Evolutionary conservation across 1,140 invertebrate species (phyloP).

Genomic region (Papilio glaucus): DNA sequence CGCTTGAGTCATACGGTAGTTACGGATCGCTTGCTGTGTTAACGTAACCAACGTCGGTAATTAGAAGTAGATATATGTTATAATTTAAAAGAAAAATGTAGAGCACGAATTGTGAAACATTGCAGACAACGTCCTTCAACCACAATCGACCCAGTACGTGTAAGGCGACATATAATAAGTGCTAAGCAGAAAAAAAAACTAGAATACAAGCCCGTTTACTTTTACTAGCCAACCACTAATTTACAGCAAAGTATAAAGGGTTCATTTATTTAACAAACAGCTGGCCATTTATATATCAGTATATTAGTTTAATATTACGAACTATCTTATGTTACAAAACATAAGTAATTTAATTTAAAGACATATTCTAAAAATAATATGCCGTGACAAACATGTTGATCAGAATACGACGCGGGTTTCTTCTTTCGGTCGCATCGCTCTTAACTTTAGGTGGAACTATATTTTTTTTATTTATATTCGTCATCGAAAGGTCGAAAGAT

Average conservation of each 20-base stretch:
- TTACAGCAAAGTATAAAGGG: not conserved
- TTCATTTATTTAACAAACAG: not conserved
- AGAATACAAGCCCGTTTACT: slow-evolving; percentile 22
- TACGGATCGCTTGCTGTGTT: not conserved
- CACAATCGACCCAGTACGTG: slow-evolving; percentile 2
- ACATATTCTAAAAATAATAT: no score
- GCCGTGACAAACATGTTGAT: no score
- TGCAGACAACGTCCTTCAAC: slow-evolving; percentile 31
- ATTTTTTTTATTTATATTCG: no score
- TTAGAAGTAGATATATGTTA: slow-evolving; percentile 10
- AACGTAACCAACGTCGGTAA: slow-evolving; percentile 11
- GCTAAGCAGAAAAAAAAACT: slow-evolving; percentile 22
- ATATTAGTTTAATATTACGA: no score
- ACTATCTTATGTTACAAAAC: no score
- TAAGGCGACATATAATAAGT: not conserved
- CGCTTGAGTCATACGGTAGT: not conserved
- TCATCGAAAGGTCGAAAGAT: no score
- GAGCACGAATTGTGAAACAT: slow-evolving; percentile 15
- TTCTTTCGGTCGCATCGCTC: no score
- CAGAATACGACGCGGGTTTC: no score
- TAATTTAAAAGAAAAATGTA: slow-evolving; percentile 22
- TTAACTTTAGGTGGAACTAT: no score
- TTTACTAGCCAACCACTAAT: slow-evolving; percentile 15
- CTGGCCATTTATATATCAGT: not conserved
- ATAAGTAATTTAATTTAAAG: no score